phyloP scores from a whole-genome alignment of 1,140 invertebrate species.

The Drosophila simulans region DNA sequence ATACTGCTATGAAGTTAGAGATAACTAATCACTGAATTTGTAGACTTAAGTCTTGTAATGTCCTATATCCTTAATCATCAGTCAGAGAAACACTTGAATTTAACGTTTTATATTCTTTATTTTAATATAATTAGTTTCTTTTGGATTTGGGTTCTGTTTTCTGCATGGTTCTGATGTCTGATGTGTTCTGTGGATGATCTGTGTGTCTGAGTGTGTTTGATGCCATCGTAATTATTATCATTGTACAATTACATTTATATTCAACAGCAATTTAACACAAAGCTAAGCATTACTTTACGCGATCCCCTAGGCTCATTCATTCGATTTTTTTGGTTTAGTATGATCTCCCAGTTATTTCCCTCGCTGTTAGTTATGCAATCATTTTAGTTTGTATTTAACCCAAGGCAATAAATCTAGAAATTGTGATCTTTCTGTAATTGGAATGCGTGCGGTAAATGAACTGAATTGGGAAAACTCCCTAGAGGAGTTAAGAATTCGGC shows the following conservation, averaged over 20 bases:
- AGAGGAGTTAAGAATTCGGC: conserved; percentile 28
- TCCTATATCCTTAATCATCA: too few species aligned
- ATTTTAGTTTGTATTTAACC: conserved; percentile 4
- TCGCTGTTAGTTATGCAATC: conserved; percentile 16
- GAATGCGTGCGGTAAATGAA: conserved; percentile 15
- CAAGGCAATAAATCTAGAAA: conserved; percentile 7
- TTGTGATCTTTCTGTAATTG: conserved; percentile 10
- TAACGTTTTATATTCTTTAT: conserved; percentile 80
- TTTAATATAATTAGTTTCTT: conserved; percentile 73
- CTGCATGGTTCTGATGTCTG: conserved; percentile 38
- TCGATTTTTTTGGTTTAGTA: conserved; percentile 14
- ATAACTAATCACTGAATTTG: too few species aligned
- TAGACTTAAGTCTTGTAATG: too few species aligned
- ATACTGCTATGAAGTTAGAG: too few species aligned
- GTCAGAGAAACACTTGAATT: neutral
- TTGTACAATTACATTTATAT: conserved; percentile 84
- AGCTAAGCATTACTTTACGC: conserved; percentile 79
- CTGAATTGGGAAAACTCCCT: conserved; percentile 29
- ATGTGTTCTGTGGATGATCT: conserved; percentile 43
- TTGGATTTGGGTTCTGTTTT: conserved; percentile 62
- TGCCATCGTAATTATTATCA: conserved; percentile 72
- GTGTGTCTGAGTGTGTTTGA: conserved; percentile 42
- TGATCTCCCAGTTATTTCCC: conserved; percentile 9
- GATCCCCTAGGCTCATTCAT: conserved; percentile 38
- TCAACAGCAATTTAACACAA: conserved; percentile 85